A percentile compares a stretch with the other conserved stretches of the same genome.
These are phyloP conservation scores for Glaucopsyche alexis DNA, from an alignment of 2,888 invertebrate species.

Conservation along the genomic window DNA sequence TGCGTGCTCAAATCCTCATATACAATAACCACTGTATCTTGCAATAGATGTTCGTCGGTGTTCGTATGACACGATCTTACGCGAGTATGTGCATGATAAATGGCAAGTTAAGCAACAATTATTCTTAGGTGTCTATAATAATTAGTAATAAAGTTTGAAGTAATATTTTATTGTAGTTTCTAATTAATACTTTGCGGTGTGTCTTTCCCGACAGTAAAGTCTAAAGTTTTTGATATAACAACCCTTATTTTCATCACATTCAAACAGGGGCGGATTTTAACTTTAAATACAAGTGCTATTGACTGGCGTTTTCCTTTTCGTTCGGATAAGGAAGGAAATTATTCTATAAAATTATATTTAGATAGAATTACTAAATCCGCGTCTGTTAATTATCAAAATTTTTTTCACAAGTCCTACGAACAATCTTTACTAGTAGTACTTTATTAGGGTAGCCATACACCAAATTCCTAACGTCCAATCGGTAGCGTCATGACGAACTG, in stretches of 20 bases:
- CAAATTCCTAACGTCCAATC: too few species aligned
- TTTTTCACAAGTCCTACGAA: neutral
- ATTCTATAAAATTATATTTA: neutral
- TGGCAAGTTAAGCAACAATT: constrained; percentile 28
- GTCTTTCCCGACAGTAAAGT: constrained; percentile 26
- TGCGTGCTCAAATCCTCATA: neutral
- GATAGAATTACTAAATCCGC: neutral
- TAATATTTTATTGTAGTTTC: constrained; percentile 21
- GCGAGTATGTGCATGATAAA: neutral
- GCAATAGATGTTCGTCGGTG: too few species aligned
- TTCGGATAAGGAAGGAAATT: neutral
- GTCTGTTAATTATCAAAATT: constrained; percentile 3
- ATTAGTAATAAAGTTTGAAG: constrained; percentile 27
- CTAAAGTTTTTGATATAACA: neutral
- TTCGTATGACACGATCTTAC: neutral
- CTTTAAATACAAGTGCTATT: neutral
- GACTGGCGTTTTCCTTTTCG: neutral
- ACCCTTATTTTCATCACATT: constrained; percentile 24
- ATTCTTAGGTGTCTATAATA: constrained; percentile 31
- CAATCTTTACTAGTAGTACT: neutral
- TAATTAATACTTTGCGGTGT: constrained; percentile 21
- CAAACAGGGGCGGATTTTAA: neutral
- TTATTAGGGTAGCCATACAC: neutral
- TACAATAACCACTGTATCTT: neutral
- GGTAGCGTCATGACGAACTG: too few species aligned